A percentile compares a stretch with the other conserved stretches of the same genome.
These are phyloP conservation scores for Pygocentrus nattereri DNA, from an alignment of 2,797 vertebrate genomes.

Conservation along the genomic window DNA sequence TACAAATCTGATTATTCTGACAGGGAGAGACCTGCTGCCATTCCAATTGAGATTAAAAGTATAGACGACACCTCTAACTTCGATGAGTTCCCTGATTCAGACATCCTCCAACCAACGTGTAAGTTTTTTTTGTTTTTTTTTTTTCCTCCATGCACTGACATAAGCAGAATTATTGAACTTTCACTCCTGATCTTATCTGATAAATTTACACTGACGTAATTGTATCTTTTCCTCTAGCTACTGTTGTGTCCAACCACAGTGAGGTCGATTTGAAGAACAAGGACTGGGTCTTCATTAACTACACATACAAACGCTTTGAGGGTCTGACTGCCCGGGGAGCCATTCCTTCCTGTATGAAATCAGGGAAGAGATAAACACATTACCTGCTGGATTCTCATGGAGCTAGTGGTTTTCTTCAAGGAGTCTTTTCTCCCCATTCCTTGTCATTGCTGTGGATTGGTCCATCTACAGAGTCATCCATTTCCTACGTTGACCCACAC, in stretches of 20 bases:
- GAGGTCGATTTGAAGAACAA: slow-evolving; percentile 90
- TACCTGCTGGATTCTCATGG: background rate
- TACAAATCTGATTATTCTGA: background rate
- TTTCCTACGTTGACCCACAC: slow-evolving; percentile 29
- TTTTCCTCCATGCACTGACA: background rate
- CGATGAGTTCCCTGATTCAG: slow-evolving; percentile 91
- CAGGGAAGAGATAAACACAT: slow-evolving; percentile 75
- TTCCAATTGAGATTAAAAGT: slow-evolving; percentile 91
- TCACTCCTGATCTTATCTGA: background rate
- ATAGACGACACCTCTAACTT: slow-evolving; percentile 93
- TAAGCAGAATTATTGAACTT: too few relatives aligned
- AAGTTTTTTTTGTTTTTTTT: slow-evolving; percentile 51
- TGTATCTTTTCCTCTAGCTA: background rate
- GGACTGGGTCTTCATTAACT: slow-evolving; percentile 93
- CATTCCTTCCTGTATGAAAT: slow-evolving; percentile 90
- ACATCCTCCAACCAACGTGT: slow-evolving; percentile 90
- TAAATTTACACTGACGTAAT: background rate
- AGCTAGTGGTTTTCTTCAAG: background rate
- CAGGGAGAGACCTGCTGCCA: slow-evolving; percentile 90
- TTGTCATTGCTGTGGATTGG: slow-evolving; percentile 15
- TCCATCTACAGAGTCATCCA: slow-evolving; percentile 6
- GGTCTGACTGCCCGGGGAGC: slow-evolving; percentile 89
- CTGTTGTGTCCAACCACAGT: slow-evolving; percentile 77
- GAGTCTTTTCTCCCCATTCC: slow-evolving; percentile 28
- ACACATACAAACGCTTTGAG: slow-evolving; percentile 91